Evolutionary conservation across 1,140 invertebrate genomes (phyloP), one percentile per base, ranked within the genome.

Genomic region (Gonatopus flavifemur): DNA sequence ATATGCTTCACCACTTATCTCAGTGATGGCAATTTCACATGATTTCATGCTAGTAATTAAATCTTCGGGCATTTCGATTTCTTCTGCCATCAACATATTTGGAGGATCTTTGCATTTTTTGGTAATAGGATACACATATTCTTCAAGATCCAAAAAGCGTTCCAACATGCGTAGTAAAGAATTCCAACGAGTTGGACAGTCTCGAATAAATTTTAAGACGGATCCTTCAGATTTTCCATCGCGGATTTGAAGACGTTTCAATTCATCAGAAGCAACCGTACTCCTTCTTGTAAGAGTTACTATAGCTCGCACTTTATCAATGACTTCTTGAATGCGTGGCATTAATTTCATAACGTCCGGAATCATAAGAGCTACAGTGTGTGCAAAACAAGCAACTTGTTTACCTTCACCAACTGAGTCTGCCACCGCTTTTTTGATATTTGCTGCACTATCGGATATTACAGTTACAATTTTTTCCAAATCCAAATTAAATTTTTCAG

Each of bases 1-100:
- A 53, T 78, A 78, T 45, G 69, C 66, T 58, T 77, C 69, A 1
- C 67, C 70, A 21, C 70, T 76, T 2, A 78, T 51, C 64, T 76
- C 71, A 25, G 60, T 74, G 2, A 71, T 79, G 5, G 67, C 70
- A 45, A 60, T 61, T 62, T 73, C 67, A 3, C 76, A 19, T 0
- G 69, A 69, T 44, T 65, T 40, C 36, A 78, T 45, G 10, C 77
- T 15, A 8, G 48, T 15, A 31, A 70, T 37, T 37, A 74, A 42
- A 19, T 63, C 64, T 50, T 60, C 52, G 9, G 70, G 7, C 40
- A 66, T 56, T 3, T 46, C 43, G 20, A 72, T 37, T 62, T 77
- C 68, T 25, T 57, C 42, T n/a, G 35, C 61, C 55, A 18, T 49
- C 9, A 74, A 47, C 64, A 78, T 69, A 7, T 62, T 31, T 8